phyloP scores from a whole-genome alignment of 2,113 vertebrate genomes.

The Gambusia affinis region DNA sequence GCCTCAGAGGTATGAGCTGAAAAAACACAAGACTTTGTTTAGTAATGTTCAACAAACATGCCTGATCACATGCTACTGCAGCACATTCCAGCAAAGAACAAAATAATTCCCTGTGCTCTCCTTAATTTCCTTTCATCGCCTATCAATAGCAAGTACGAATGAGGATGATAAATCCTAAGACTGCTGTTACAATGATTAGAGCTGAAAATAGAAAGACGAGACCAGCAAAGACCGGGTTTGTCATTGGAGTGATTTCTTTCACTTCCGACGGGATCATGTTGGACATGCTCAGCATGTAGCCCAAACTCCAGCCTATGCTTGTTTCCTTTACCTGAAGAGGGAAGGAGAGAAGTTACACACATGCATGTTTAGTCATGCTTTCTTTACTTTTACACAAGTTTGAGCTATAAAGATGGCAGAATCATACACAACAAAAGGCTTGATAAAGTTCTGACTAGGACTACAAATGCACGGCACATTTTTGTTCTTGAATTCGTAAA shows the following conservation, averaged over 20 bases:
- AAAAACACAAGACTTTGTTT: slow-evolving; percentile 20
- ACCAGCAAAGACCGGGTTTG: slow-evolving; percentile 81
- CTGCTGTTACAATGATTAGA: slow-evolving; percentile 78
- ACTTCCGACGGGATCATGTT: slow-evolving; percentile 94
- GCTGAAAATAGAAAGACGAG: slow-evolving; percentile 86
- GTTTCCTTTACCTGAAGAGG: slow-evolving; percentile 85
- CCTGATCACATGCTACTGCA: slow-evolving; percentile 24
- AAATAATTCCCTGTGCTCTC: background rate
- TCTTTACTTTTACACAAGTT: background rate
- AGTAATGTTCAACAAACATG: background rate
- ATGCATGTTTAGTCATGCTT: background rate
- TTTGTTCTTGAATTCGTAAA: no score
- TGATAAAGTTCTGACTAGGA: background rate
- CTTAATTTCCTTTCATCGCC: background rate
- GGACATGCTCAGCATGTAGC: slow-evolving; percentile 93
- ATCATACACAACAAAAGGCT: background rate
- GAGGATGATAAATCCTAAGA: slow-evolving; percentile 77
- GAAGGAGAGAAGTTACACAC: background rate
- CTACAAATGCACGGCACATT: no score
- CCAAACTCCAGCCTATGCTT: slow-evolving; percentile 92
- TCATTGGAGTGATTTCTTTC: slow-evolving; percentile 82
- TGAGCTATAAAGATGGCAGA: background rate
- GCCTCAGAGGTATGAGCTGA: slow-evolving; percentile 3
- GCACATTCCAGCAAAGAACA: background rate
- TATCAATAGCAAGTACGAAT: slow-evolving; percentile 77